phyloP scores from a whole-genome alignment of 2,888 invertebrate species.

The Hypomecis punctinalis region DNA sequence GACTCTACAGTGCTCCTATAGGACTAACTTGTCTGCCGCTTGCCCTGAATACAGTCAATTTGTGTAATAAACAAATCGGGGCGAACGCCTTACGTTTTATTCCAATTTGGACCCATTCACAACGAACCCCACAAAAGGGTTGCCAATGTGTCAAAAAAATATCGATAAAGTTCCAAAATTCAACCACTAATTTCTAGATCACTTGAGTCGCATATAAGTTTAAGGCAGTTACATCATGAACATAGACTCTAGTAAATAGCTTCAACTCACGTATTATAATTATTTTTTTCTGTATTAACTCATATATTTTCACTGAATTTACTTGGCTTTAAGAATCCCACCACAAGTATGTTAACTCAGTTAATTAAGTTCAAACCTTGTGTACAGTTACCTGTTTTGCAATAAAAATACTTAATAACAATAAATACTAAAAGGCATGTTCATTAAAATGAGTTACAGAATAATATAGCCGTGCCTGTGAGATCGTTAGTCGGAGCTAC shows the following conservation, averaged over 20 bases:
- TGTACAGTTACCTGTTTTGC: constrained; percentile 14
- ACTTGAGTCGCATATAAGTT: no score
- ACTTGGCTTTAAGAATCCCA: no score
- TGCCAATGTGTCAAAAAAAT: constrained; percentile 39
- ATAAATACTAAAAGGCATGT: constrained; percentile 26
- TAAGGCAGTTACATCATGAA: no score
- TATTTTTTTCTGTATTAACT: no score
- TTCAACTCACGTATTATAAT: no score
- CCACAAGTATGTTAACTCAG: background rate
- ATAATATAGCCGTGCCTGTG: constrained; percentile 15
- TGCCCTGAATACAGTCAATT: constrained; percentile 70
- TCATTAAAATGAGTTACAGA: constrained; percentile 26
- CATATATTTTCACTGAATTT: no score
- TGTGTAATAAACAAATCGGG: constrained; percentile 72
- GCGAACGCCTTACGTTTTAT: constrained; percentile 68
- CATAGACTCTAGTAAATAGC: no score
- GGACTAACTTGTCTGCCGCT: constrained; percentile 34
- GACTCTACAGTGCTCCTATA: constrained; percentile 22
- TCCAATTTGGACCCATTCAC: constrained; percentile 78
- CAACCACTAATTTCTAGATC: no score
- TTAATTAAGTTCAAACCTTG: constrained; percentile 8
- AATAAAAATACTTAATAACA: constrained; percentile 22
- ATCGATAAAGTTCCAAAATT: constrained; percentile 30
- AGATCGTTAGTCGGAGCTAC: constrained; percentile 17
- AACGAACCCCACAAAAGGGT: constrained; percentile 59